Conservation (phyloP, 2,888 invertebrate genomes). For the Hemistola chrysoprasaria region DNA sequence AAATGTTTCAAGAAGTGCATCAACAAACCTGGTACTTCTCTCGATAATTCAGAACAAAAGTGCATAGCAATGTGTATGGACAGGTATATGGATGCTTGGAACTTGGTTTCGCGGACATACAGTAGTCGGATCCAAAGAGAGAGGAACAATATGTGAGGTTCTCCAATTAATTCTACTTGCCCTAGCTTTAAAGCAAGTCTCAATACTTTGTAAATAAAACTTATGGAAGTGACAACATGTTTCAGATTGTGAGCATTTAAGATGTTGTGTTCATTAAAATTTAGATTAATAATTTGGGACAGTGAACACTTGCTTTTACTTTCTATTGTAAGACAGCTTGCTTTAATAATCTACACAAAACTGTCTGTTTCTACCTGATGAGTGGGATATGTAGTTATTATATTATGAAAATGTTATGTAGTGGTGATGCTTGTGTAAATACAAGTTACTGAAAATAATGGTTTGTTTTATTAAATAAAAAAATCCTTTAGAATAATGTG, state of each 20-base stretch:
- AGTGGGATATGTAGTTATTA: slow-evolving; percentile 24
- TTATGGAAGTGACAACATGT: slow-evolving; percentile 65
- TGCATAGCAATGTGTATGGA: slow-evolving; percentile 99
- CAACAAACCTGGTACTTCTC: slow-evolving; percentile 92
- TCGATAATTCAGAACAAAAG: slow-evolving; percentile 96
- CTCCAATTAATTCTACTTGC: slow-evolving; percentile 5
- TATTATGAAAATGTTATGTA: slow-evolving; percentile 28
- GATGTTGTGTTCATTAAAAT: slow-evolving; percentile 67
- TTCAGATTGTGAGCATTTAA: slow-evolving; percentile 60
- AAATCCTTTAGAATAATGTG: neutral
- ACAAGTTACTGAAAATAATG: slow-evolving; percentile 30
- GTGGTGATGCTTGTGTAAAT: slow-evolving; percentile 27
- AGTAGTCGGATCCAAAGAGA: slow-evolving; percentile 93
- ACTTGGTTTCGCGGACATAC: slow-evolving; percentile 95
- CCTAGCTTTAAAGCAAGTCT: slow-evolving; percentile 37
- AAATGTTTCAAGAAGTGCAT: slow-evolving; percentile 98
- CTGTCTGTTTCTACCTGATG: slow-evolving; percentile 10
- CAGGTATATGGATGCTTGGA: slow-evolving; percentile 98
- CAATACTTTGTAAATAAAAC: slow-evolving; percentile 70
- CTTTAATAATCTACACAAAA: slow-evolving; percentile 12
- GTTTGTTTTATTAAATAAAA: slow-evolving; percentile 14
- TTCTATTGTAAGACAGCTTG: slow-evolving; percentile 10
- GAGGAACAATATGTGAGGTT: slow-evolving; percentile 81
- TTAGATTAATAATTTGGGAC: slow-evolving; percentile 53
- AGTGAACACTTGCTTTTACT: slow-evolving; percentile 27